Base-by-base conservation (phyloP, 2,888 invertebrate genomes). In the Conomelus anceps region DNA sequence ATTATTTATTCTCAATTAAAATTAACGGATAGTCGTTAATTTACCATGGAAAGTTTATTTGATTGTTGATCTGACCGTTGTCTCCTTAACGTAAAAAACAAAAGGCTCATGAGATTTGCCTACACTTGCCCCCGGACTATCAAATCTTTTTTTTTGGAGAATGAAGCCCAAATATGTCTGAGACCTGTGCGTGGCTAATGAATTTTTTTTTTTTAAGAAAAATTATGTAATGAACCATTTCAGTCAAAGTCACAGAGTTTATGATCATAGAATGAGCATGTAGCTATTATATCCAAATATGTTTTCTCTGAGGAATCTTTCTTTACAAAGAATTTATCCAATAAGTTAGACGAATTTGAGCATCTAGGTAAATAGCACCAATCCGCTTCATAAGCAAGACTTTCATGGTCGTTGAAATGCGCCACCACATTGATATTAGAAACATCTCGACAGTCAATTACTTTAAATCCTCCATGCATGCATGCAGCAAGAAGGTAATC, bases 381-480 rank as follows among this genome's bases (percentile, higher is more conserved):
- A 93, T 98, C 98, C 0, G 96, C 96, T 0, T 98, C 98, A 92
- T 98, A 98, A 3, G 97, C 97, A 91, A 98, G 96, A 92, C 97
- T 97, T 89, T 95, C 94, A 92, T 98, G 98, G 91, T 96, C 96
- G 91, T 94, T 94, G 92, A 97, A 98, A 91, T 96, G 95, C 22
- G 94, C 94, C 23, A 94, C 91, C 34, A 96, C 92, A 22, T 94
- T 91, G 23, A 91, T 92, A 23, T 91, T 85, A 0, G 92, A 91
- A 0, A 92, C 89, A 0, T 92, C 91, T 3, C 91, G 88, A 41
- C 93, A 92, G 89, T 94, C 92, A 23, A 96, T 92, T 88, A 97
- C 93, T 91, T 96, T 95, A 92, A 97, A 97, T 20, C 98, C 98
- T 88, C 96, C 96, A 92, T 98, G 96, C 98, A 98, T 98, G 92